Percentiles rank a stretch among this genome's conserved stretches.
phyloP scores from a whole-genome alignment of 2,113 vertebrate species.

The Cynocephalus volans region DNA sequence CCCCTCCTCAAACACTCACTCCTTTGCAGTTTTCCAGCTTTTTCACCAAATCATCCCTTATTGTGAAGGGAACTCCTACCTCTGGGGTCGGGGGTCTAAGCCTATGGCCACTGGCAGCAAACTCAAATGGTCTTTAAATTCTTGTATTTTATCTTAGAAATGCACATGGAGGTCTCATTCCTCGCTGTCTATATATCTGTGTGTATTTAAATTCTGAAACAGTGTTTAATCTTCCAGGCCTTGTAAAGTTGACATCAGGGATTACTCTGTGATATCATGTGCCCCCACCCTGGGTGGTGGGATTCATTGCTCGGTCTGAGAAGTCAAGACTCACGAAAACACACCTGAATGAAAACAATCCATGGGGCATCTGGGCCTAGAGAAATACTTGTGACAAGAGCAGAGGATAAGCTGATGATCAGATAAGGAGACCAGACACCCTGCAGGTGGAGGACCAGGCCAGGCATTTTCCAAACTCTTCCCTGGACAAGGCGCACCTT shows the following conservation, averaged over 20 bases:
- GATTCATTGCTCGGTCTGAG: background rate
- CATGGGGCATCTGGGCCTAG: background rate
- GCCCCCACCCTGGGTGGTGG: background rate
- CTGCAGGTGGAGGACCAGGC: background rate
- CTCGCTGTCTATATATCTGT: background rate
- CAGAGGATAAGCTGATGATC: background rate
- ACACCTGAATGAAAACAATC: background rate
- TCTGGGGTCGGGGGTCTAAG: background rate
- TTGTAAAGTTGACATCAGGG: background rate
- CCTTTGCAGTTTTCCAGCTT: background rate
- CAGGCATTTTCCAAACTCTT: background rate
- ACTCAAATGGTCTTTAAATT: background rate
- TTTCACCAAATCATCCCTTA: background rate
- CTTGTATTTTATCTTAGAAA: constrained; percentile 10
- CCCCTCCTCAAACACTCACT: background rate
- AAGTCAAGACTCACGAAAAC: background rate
- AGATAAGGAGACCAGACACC: background rate
- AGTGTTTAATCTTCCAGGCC: background rate
- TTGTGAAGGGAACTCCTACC: background rate
- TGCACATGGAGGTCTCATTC: background rate
- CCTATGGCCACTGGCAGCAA: background rate
- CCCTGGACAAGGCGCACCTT: background rate
- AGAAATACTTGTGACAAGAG: background rate
- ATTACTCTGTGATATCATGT: background rate
- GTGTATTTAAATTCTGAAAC: background rate